These are phyloP conservation scores for Petrolisthes cinctipes DNA, from an alignment of 2,888 invertebrate species.

Conservation along the genomic window DNA sequence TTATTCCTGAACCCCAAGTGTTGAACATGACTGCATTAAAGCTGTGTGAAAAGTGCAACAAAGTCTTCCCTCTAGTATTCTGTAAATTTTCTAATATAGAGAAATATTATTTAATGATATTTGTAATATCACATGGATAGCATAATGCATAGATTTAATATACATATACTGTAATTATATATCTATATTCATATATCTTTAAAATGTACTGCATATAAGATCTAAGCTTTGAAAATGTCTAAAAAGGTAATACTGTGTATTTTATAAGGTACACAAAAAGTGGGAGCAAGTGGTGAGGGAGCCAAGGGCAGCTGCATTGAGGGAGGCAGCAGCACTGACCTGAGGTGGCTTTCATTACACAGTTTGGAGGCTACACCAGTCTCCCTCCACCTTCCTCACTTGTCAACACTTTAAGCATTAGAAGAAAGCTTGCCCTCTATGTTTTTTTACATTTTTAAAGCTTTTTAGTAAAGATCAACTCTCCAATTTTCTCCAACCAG, in stretches of 20 bases:
- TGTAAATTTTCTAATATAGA: constrained; percentile 1
- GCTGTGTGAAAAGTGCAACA: constrained; percentile 7
- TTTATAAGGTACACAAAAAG: background rate
- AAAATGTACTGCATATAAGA: constrained; percentile 6
- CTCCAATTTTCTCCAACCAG: too few relatives aligned
- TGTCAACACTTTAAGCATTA: too few relatives aligned
- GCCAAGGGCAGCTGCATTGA: background rate
- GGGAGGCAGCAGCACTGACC: constrained; percentile 3
- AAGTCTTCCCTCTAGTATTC: background rate
- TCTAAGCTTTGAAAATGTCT: constrained; percentile 5
- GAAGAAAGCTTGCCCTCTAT: too few relatives aligned
- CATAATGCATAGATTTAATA: constrained; percentile 1
- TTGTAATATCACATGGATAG: background rate
- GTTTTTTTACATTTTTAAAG: too few relatives aligned
- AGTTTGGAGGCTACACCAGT: too few relatives aligned
- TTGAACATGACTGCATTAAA: background rate
- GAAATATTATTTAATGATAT: constrained; percentile 7
- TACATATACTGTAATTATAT: background rate
- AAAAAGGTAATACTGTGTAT: constrained; percentile 5
- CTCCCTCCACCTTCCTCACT: too few relatives aligned
- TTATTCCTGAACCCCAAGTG: background rate
- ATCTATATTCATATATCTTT: background rate
- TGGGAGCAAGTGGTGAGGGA: background rate
- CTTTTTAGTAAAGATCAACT: too few relatives aligned
- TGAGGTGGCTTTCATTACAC: background rate